These are phyloP conservation scores for Blennius ocellaris DNA, from an alignment of 2,113 vertebrate genomes.

Conservation along the genomic window DNA sequence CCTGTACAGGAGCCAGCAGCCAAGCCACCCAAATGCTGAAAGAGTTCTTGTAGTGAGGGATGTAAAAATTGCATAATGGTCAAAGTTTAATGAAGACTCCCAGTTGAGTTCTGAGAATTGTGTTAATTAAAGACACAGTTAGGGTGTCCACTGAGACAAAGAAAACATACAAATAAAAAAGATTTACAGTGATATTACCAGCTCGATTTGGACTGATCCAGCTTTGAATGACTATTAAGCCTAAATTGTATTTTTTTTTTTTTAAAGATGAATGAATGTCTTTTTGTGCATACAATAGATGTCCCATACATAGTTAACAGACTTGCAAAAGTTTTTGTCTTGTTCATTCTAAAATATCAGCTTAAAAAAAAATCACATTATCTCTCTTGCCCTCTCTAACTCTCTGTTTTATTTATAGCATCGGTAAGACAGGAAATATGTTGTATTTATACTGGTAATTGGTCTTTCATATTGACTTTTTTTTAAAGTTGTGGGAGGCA, in stretches of 20 bases:
- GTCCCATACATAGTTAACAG: too few species aligned
- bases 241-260: neutral
- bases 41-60: constrained; percentile 56
- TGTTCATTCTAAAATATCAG: too few species aligned
- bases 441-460: constrained; percentile 67
- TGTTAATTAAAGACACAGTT: constrained; percentile 65
- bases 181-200: constrained; percentile 7
- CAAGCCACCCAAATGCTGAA: constrained; percentile 33
- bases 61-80: constrained; percentile 65
- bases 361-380: too few species aligned
- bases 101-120: constrained; percentile 43
- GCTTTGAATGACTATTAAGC: constrained; percentile 18
- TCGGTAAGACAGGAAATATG: constrained; percentile 50
- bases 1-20: constrained; percentile 38
- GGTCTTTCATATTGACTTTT: constrained; percentile 72
- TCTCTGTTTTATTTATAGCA: constrained; percentile 29
- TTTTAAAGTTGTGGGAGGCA: constrained; percentile 70
- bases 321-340: too few species aligned
- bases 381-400: neutral
- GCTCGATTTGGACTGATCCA: constrained; percentile 1
- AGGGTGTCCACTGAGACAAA: constrained; percentile 48
- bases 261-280: neutral
- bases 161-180: constrained; percentile 48
- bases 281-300: too few species aligned
- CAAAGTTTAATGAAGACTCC: constrained; percentile 61